These are phyloP conservation scores for Synanthedon tipuliformis DNA, from an alignment of 2,888 invertebrate genomes.

Conservation along the genomic window DNA sequence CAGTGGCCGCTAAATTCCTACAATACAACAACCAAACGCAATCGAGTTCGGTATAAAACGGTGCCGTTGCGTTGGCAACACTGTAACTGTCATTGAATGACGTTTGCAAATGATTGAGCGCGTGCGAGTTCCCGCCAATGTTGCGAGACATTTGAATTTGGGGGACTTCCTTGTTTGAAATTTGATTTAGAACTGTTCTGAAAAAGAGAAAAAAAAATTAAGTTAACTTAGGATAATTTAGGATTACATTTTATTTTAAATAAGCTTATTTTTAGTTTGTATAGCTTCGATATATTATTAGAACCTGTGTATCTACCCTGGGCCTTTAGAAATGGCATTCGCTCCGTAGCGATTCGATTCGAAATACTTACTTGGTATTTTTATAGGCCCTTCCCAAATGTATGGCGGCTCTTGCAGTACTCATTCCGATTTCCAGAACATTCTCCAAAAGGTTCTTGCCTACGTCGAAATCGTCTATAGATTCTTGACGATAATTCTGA, in stretches of 20 bases:
- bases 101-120: slow-evolving; percentile 42
- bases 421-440: slow-evolving; percentile 61
- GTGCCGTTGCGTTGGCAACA: slow-evolving; percentile 21
- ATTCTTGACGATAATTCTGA: slow-evolving; percentile 28
- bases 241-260: background rate
- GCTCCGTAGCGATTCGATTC: too few species aligned
- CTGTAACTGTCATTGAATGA: slow-evolving; percentile 25
- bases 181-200: slow-evolving; percentile 42
- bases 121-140: slow-evolving; percentile 44
- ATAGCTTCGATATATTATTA: too few species aligned
- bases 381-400: slow-evolving; percentile 69
- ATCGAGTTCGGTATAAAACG: slow-evolving; percentile 56
- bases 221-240: too few species aligned
- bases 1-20: slow-evolving; percentile 64
- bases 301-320: too few species aligned
- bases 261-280: too few species aligned
- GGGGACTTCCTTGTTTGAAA: slow-evolving; percentile 31
- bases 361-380: slow-evolving; percentile 46
- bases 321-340: too few species aligned
- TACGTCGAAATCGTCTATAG: slow-evolving; percentile 30
- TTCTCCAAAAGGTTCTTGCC: slow-evolving; percentile 56
- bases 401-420: slow-evolving; percentile 66
- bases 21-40: slow-evolving; percentile 73
- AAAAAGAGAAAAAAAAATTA: slow-evolving; percentile 6
- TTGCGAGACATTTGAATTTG: slow-evolving; percentile 45